Evolutionary conservation across 2,888 invertebrate genomes (phyloP), one percentile per base, ranked within the genome.

Genomic region (Litoditis marina): DNA sequence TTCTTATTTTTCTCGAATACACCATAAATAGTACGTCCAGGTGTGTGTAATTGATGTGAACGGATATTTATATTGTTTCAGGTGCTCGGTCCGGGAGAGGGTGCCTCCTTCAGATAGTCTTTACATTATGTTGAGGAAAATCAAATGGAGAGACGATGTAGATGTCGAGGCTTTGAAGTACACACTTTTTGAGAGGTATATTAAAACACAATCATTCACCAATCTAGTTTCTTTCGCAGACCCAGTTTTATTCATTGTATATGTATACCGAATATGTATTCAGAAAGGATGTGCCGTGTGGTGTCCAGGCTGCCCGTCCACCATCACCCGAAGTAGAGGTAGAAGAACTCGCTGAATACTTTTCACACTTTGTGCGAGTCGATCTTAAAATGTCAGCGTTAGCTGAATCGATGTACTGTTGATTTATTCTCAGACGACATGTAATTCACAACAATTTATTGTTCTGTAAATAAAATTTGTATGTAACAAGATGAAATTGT

Each of bases 341-440:
- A 47, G 77, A 78, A 49, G 78, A 78, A 51, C 65, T 78, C 25
- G 63, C 78, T 13, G 78, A 76, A 39, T 78, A 78, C 57, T 76
- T 78, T 64, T 63, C 66, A 13, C 71, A 73, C 63, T 78, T 78
- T 49, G 77, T 78, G 22, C 67, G 68, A 19, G 76, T 78, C 46
- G 74, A 68, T 13, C 55, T 66, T 22, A 78, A 78, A 56, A 75
- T 78, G 76, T 78, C 77, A 0, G 65, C 76, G 8, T 51, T 78
- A 44, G 78, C 76, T 51, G 78, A 78, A 52, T 72, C 72, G 32
- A 75, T 78, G 78, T 78, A 78, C 60, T 71, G 71, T 16, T 78
- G 56, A 68, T n/a, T 6, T 27, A 32, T 27, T 49, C n/a, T n/a
- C n/a, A n/a, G n/a, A n/a, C n/a, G n/a, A n/a, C n/a, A n/a, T n/a